Evolutionary conservation across 2,888 invertebrate genomes (phyloP).

Genomic region (Lithophane ornitopus): DNA sequence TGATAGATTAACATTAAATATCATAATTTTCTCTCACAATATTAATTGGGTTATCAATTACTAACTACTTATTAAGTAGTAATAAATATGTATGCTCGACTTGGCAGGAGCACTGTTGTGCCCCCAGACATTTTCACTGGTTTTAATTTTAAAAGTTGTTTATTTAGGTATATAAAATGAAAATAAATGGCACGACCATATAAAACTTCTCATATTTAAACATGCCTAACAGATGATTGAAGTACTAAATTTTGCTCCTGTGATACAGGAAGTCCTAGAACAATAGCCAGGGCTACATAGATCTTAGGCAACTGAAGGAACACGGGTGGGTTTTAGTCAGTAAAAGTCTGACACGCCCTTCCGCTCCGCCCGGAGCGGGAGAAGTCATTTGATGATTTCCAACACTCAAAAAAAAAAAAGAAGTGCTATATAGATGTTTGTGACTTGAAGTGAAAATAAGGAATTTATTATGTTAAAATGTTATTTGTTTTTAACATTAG

Average conservation of each 20-base stretch:
- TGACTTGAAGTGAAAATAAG: neutral
- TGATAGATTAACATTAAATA: constrained; percentile 2
- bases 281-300: neutral
- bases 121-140: neutral
- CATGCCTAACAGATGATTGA: neutral
- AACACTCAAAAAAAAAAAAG: too few species aligned
- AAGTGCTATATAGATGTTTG: neutral
- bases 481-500: constrained; percentile 69
- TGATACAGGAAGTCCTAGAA: neutral
- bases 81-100: neutral
- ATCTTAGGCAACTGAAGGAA: too few species aligned
- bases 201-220: neutral
- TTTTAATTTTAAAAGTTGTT: constrained; percentile 1
- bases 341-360: too few species aligned
- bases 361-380: too few species aligned
- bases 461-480: neutral
- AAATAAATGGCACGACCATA: neutral
- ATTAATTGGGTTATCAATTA: neutral
- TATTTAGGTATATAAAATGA: neutral
- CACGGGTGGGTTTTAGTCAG: too few species aligned
- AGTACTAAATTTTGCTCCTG: neutral
- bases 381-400: too few species aligned
- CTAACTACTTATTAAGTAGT: neutral
- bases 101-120: too few species aligned
- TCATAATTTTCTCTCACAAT: neutral